phyloP scores from a whole-genome alignment of 2,888 invertebrate species.

The Plebejus anna region DNA sequence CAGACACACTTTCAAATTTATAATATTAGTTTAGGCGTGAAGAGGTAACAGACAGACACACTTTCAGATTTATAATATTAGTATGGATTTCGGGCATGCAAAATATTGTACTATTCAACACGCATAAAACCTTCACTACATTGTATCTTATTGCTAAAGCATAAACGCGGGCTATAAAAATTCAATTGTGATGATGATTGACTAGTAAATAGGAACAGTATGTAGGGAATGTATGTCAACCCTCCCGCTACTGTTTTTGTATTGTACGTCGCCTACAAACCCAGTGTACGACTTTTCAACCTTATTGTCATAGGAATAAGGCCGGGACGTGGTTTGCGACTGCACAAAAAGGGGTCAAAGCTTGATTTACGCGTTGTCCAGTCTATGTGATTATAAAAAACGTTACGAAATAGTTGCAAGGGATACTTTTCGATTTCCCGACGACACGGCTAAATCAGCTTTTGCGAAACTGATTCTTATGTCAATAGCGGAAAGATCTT shows the following conservation, averaged over 20 bases:
- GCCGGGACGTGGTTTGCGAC: neutral
- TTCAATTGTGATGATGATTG: neutral
- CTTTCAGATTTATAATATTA: too few relatives aligned
- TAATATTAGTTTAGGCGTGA: too few relatives aligned
- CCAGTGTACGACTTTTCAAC: neutral
- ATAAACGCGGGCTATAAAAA: neutral
- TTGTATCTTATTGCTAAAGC: neutral
- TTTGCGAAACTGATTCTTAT: neutral
- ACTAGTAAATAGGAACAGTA: neutral
- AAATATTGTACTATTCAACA: neutral
- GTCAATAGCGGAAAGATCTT: neutral
- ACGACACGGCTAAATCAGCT: neutral
- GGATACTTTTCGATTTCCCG: neutral
- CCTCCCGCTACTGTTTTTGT: conserved; percentile 20
- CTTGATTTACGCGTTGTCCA: neutral
- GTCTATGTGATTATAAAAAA: neutral
- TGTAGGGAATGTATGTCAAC: conserved; percentile 10
- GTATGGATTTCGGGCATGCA: too few relatives aligned
- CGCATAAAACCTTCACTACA: neutral
- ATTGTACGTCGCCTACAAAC: conserved; percentile 11
- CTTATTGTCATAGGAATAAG: neutral
- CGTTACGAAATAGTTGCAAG: neutral
- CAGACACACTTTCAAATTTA: too few relatives aligned
- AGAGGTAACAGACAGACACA: too few relatives aligned
- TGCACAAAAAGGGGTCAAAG: conserved; percentile 13